Percentiles rank a stretch among this genome's conserved stretches.
Conservation (phyloP, 2,797 vertebrate species). For the Bovichtus variegatus region DNA sequence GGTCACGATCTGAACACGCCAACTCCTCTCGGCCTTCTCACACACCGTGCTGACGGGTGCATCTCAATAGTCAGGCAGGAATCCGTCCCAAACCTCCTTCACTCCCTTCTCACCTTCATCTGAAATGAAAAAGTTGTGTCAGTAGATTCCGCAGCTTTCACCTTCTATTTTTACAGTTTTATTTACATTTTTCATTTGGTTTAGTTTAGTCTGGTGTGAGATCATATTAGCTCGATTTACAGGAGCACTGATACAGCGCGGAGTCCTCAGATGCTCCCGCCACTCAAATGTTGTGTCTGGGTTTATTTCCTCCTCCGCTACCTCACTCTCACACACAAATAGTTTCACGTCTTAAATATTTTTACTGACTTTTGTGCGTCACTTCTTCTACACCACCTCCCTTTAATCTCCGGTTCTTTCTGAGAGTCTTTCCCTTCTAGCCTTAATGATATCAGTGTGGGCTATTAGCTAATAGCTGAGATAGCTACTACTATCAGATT, state of each 20-base stretch:
- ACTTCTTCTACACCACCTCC: slow-evolving; percentile 13
- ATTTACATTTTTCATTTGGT: background rate
- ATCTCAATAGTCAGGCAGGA: slow-evolving; percentile 56
- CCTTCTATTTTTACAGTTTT: background rate
- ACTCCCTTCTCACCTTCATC: slow-evolving; percentile 31
- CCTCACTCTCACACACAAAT: slow-evolving; percentile 24
- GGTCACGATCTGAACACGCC: slow-evolving; percentile 80
- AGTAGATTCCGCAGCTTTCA: background rate
- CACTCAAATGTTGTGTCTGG: slow-evolving; percentile 31
- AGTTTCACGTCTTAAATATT: slow-evolving; percentile 8
- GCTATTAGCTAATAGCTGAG: slow-evolving; percentile 83
- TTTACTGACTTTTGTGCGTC: slow-evolving; percentile 13
- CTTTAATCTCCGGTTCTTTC: slow-evolving; percentile 29
- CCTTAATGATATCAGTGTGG: slow-evolving; percentile 70
- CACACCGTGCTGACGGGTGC: slow-evolving; percentile 64
- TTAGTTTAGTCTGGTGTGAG: slow-evolving; percentile 27
- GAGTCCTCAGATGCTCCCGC: slow-evolving; percentile 59
- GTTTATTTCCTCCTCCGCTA: slow-evolving; percentile 18
- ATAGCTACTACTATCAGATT: slow-evolving; percentile 74
- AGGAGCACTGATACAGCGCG: slow-evolving; percentile 1
- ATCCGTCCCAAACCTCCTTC: slow-evolving; percentile 36
- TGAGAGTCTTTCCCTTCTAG: slow-evolving; percentile 40
- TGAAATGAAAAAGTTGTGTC: background rate
- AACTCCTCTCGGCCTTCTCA: slow-evolving; percentile 75
- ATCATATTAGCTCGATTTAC: slow-evolving; percentile 27